Base-by-base conservation (phyloP, 2,888 invertebrate species). In the Hetaerina titia region DNA sequence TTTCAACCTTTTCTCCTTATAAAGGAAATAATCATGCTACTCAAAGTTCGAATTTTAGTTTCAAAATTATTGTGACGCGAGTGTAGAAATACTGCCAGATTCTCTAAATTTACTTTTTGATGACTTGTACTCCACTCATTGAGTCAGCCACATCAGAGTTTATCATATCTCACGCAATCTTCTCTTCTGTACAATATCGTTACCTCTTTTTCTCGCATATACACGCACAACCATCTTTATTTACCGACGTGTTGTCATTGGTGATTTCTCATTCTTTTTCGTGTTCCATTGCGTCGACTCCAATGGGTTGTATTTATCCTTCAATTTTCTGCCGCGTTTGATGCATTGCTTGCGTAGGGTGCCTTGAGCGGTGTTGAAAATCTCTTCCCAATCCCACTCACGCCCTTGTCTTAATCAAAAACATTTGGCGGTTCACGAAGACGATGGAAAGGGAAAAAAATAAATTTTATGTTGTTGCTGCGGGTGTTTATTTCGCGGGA, bases 361-460 rank as follows among this genome's bases (percentile, higher is more conserved):
- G n/a, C 92, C 74, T 15, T 22, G 25, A 57, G 69, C 69, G 63
- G 19, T 11, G 13, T 45, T 56, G 45, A 69, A 81, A 81, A 31
- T n/a, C 89, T 58, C 56, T 89, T 58, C 58, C 17, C 19, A 11
- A 9, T 22, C 57, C 22, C 15, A 56, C 88, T n/a, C 57, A 19
- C 57, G 88, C 69, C 17, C 63, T 19, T 56, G 69, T 92, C 92
- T 92, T 74, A 69, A 92, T 92, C 69, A 74, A 57, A 92, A 92
- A 45, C 56, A 56, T 74, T n/a, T 45, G 56, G 22, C 22, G 57
- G 74, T 22, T 11, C 56, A 57, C 2, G 92, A 56, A 90, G 90
- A 90, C 60, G n/a, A 63, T 7, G 64, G 64, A 45, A 64, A n/a
- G 13, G 64, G 45, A 45, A 74, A 74, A 74, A 56, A 57, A 22